These are phyloP conservation scores for Clavelina lepadiformis DNA, from an alignment of 23 tunicate genomes.

Conservation along the genomic window DNA sequence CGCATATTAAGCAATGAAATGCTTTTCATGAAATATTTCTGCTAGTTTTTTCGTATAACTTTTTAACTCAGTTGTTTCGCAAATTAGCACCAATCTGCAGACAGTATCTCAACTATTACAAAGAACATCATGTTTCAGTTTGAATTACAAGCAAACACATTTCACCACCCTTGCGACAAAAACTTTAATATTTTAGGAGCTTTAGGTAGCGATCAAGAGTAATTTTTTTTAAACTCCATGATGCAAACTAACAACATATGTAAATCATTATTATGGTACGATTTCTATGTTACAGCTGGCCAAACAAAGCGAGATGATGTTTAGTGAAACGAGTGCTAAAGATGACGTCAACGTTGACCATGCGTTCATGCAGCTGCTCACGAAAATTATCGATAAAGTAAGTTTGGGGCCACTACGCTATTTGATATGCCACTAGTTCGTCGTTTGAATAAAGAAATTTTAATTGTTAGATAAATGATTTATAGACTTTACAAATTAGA, in stretches of 20 bases:
- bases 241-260: background rate
- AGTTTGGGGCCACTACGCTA: background rate
- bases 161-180: background rate
- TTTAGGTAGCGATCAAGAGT: background rate
- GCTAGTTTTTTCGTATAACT: no score
- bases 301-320: slow-evolving; percentile 25
- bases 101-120: background rate
- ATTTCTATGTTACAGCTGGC: slow-evolving; percentile 44
- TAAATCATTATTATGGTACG: background rate
- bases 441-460: no score
- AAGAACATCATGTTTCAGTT: no score
- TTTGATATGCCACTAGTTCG: no score
- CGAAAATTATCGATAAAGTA: slow-evolving; percentile 43
- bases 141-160: background rate
- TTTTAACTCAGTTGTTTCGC: no score
- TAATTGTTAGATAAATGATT: no score
- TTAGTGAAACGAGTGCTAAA: slow-evolving; percentile 70
- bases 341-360: slow-evolving; percentile 40
- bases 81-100: background rate
- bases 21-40: background rate
- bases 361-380: slow-evolving; percentile 30
- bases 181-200: background rate
- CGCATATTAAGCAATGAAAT: background rate
- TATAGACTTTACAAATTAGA: no score
- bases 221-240: background rate